Conservation (phyloP, 1,140 invertebrate genomes). For the Linepithema humile region DNA sequence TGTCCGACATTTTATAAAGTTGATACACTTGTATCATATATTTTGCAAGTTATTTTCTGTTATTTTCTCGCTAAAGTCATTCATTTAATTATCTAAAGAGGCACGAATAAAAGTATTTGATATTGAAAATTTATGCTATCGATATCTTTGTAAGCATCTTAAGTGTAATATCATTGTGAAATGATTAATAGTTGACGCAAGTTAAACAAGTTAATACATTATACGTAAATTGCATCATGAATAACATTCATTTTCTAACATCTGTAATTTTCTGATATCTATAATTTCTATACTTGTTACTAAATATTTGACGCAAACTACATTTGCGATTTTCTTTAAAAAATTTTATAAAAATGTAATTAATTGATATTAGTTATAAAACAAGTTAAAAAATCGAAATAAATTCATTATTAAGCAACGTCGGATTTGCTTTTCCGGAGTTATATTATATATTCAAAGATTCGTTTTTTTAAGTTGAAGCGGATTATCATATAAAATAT, state of each 20-base stretch:
- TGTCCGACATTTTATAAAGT: background rate
- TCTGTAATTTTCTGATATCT: no score
- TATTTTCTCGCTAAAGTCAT: background rate
- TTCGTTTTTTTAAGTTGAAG: background rate
- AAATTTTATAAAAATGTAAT: background rate
- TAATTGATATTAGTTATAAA: background rate
- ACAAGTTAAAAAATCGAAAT: background rate
- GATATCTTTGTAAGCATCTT: background rate
- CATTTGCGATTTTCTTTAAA: background rate
- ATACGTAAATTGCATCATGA: background rate
- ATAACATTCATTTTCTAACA: background rate
- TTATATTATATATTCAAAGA: background rate
- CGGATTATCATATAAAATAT: background rate
- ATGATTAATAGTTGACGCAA: background rate
- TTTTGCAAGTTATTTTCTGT: background rate
- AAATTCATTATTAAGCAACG: background rate
- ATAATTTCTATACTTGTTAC: conserved; percentile 1
- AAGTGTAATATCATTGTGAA: background rate
- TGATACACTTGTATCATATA: background rate
- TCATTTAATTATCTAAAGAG: background rate
- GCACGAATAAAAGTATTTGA: background rate
- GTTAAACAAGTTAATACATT: background rate
- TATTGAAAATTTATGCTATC: background rate
- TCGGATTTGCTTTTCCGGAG: background rate
- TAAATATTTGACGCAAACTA: background rate